Evolutionary conservation across 2,113 vertebrate genomes (phyloP).

Genomic region (Regulus satrapa): DNA sequence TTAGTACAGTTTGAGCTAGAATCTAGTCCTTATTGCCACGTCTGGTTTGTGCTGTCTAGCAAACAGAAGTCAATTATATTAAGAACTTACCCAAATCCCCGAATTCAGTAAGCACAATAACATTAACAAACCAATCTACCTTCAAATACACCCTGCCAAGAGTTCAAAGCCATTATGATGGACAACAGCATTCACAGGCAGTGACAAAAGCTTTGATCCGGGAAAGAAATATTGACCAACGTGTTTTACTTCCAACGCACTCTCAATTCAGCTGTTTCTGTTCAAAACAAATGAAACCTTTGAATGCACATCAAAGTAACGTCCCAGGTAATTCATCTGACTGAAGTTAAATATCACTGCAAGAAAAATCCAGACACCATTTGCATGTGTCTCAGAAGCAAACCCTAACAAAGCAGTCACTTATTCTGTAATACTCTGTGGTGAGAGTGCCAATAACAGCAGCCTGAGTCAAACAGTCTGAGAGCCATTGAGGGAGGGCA

Average conservation of each 20-base stretch:
- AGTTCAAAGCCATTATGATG: constrained; percentile 49
- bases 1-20: background rate
- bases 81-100: background rate
- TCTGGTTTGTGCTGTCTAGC: background rate
- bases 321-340: constrained; percentile 12
- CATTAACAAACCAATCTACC: constrained; percentile 31
- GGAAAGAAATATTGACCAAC: constrained; percentile 14
- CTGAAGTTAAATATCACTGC: background rate
- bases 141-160: background rate
- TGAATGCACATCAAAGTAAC: constrained; percentile 48
- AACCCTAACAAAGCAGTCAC: background rate
- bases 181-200: background rate
- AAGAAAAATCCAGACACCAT: constrained; percentile 15
- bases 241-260: background rate
- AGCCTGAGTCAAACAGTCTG: background rate
- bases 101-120: constrained; percentile 15
- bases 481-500: background rate
- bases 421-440: background rate
- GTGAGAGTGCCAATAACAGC: background rate
- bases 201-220: constrained; percentile 28
- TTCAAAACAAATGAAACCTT: constrained; percentile 28
- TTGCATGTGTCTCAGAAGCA: constrained; percentile 7
- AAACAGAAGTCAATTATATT: constrained; percentile 14
- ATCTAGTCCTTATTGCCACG: background rate
- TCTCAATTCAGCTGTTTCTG: constrained; percentile 13